Evolutionary conservation across 2,797 vertebrate species (phyloP).

Genomic region (Eulemur coronatus): DNA sequence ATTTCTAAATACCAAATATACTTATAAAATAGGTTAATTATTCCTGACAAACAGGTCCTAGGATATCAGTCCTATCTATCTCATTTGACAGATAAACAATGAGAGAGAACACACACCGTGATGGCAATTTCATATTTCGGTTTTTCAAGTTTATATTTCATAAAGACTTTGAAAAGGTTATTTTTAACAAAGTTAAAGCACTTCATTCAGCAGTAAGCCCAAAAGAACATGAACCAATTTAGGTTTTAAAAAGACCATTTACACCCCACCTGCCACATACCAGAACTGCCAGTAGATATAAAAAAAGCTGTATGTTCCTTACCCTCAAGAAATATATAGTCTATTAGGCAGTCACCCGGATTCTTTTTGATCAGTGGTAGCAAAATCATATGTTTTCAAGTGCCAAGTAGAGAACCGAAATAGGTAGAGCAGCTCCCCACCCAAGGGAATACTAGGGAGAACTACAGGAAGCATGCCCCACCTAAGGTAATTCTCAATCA

Average conservation of each 20-base stretch:
- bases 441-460: background rate
- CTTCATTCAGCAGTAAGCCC: slow-evolving; percentile 9
- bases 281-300: background rate
- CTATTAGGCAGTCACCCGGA: background rate
- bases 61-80: background rate
- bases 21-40: background rate
- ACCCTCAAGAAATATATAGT: background rate
- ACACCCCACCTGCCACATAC: background rate
- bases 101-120: background rate
- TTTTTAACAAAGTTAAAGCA: slow-evolving; percentile 55
- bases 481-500: background rate
- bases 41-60: slow-evolving; percentile 22
- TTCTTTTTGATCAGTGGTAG: background rate
- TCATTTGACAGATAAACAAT: slow-evolving; percentile 32
- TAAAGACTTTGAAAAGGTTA: slow-evolving; percentile 41
- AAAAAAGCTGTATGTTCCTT: background rate
- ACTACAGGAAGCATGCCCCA: background rate
- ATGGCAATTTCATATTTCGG: background rate
- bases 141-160: slow-evolving; percentile 43
- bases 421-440: background rate
- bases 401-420: background rate
- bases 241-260: slow-evolving; percentile 36
- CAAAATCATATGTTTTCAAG: slow-evolving; percentile 19
- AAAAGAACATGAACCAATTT: slow-evolving; percentile 41
- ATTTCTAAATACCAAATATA: background rate